Evolutionary conservation across 2,888 invertebrate species (phyloP), one percentile per base, ranked within the genome.

Genomic region (Tillus elongatus): DNA sequence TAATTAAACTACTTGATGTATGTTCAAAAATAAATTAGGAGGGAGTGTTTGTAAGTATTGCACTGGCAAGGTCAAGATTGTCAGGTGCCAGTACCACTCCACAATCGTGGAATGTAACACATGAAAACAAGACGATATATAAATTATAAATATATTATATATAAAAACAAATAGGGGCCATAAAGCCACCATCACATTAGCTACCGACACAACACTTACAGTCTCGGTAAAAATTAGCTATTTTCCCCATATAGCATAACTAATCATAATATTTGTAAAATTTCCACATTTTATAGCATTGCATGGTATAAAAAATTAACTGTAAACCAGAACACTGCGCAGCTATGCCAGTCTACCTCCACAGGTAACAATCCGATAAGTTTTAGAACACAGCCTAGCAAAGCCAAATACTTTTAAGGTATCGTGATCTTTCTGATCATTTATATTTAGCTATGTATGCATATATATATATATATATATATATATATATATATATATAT

Each of bases 331-430:
- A n/a, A n/a, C n/a, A 19, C 13, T 54, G 57, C 58, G 57, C 54
- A 60, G 58, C 60, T 58, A 59, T 57, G 60, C 56, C 39, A 34
- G 33, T 19, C 14, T 30, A 41, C 49, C 43, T 46, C 42, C 40
- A 48, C 47, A 61, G 63, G 64, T 64, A 65, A 66, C 64, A 64
- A 63, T 65, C 64, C 63, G 57, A 58, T 61, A 62, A 60, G 60
- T 61, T 19, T 19, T 61, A 61, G 54, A 68, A 71, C 72, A 73
- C 72, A 73, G 72, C 71, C 72, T 71, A 69, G 66, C 71, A 67
- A 71, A 71, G 69, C 71, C 69, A 71, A 72, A 71, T 71, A 72
- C 71, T 68, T 68, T 68, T 68, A 62, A 66, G 67, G 67, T 69
- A 64, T 63, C 53, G 51, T n/a, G n/a, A n/a, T 49, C 46, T 39